A percentile compares a stretch with the other conserved stretches of the same genome.
Conservation (phyloP, 2,888 invertebrate genomes). For the Stenurella melanura region DNA sequence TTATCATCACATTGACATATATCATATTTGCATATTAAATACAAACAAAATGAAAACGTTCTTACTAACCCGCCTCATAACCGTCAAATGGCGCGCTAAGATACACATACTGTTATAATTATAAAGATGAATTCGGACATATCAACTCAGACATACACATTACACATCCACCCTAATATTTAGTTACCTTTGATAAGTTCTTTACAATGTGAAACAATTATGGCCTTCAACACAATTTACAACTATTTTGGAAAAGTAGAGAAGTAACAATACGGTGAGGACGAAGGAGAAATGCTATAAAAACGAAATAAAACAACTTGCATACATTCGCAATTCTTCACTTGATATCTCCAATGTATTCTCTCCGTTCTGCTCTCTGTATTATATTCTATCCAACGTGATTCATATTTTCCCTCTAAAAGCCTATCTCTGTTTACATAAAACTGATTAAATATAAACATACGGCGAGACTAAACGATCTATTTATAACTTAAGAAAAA, state of each 20-base stretch:
- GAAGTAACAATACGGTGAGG: neutral
- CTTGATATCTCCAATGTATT: neutral
- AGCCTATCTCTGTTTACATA: conserved; percentile 34
- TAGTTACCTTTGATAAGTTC: neutral
- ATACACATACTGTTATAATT: no score
- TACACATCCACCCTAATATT: no score
- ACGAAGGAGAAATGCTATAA: neutral
- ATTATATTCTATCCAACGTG: neutral
- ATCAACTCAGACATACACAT: neutral
- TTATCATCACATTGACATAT: no score
- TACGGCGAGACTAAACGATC: conserved; percentile 44
- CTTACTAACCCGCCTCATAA: no score
- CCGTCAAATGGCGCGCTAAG: no score
- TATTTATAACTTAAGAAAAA: conserved; percentile 41
- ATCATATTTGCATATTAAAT: no score
- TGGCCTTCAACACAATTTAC: neutral
- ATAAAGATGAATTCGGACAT: neutral
- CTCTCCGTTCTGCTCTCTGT: neutral
- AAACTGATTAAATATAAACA: conserved; percentile 37
- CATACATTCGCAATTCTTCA: neutral
- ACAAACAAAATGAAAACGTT: no score
- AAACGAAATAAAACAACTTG: neutral
- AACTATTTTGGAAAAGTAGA: neutral
- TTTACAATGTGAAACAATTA: neutral
- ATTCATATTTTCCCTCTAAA: conserved; percentile 35